Percentiles rank a stretch among this genome's conserved stretches.
These are phyloP conservation scores for Diadema setosum DNA, from an alignment of 35 echinoderm and acorn worm genomes.

Conservation along the genomic window DNA sequence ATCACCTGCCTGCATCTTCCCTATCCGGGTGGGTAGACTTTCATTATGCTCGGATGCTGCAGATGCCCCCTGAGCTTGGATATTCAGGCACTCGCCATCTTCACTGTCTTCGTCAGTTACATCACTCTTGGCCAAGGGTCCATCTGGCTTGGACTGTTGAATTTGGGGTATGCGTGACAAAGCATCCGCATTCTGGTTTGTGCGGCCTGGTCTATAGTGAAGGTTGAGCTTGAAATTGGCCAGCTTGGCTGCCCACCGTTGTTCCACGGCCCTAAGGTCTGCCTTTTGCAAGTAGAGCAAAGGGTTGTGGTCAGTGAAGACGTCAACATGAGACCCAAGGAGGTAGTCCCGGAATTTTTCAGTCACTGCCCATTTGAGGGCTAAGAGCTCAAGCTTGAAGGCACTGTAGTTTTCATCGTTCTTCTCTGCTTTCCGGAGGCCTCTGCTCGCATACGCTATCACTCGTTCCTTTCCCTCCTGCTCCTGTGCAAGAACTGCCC, in stretches of 20 bases:
- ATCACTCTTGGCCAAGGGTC: neutral
- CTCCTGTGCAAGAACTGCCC: conserved; percentile 48
- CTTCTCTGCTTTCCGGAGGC: conserved; percentile 9
- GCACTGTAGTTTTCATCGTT: conserved; percentile 32
- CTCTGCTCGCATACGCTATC: conserved; percentile 47
- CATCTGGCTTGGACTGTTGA: neutral
- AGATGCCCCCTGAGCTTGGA: neutral
- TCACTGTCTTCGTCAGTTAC: neutral
- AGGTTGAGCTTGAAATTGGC: conserved; percentile 35
- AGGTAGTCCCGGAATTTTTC: conserved; percentile 64
- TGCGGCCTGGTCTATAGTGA: conserved; percentile 41
- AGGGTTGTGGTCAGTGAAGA: conserved; percentile 45
- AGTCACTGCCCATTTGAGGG: conserved; percentile 57
- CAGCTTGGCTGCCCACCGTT: conserved; percentile 37
- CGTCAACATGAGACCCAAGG: neutral
- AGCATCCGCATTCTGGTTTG: conserved; percentile 44
- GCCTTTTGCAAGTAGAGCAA: conserved; percentile 35
- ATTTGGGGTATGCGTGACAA: conserved; percentile 4
- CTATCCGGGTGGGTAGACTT: neutral
- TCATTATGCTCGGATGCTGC: neutral
- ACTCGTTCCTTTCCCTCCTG: conserved; percentile 26
- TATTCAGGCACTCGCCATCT: neutral
- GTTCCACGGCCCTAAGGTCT: conserved; percentile 13
- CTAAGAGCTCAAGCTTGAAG: conserved; percentile 57
- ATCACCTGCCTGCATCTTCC: neutral